Conservation (phyloP, 1,140 invertebrate species). For the Neotoxoptera formosana region DNA sequence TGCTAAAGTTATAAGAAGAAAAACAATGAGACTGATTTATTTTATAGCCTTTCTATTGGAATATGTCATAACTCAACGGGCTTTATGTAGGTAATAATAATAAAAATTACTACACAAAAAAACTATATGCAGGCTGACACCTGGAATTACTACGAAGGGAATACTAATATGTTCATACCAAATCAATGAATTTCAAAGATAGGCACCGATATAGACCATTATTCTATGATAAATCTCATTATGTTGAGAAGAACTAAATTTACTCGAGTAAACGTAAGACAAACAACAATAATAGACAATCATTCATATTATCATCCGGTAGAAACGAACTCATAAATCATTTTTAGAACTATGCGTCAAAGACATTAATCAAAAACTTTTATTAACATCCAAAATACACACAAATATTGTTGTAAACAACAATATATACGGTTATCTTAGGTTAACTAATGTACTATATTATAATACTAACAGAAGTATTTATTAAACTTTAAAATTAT, state of each 20-base stretch:
- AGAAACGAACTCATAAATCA: background rate
- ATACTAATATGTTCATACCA: background rate
- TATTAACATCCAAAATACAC: background rate
- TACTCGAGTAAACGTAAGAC: background rate
- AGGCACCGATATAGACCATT: background rate
- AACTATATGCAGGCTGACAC: background rate
- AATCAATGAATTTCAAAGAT: background rate
- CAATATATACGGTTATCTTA: background rate
- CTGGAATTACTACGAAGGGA: too few relatives aligned
- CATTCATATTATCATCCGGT: background rate
- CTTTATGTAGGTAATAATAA: background rate
- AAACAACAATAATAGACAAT: slow-evolving; percentile 13
- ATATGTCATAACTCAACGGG: background rate
- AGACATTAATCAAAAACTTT: background rate
- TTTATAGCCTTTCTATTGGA: background rate
- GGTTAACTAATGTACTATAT: background rate
- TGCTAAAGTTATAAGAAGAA: background rate
- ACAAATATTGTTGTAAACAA: background rate
- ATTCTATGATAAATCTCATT: background rate
- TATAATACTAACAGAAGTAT: background rate
- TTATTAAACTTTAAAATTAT: background rate
- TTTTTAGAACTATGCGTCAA: slow-evolving; percentile 1
- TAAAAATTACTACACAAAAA: background rate
- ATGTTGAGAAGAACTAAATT: background rate
- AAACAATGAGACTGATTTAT: background rate